These are phyloP conservation scores for Cynoglossus semilaevis DNA, from an alignment of 2,113 vertebrate species.

Conservation along the genomic window DNA sequence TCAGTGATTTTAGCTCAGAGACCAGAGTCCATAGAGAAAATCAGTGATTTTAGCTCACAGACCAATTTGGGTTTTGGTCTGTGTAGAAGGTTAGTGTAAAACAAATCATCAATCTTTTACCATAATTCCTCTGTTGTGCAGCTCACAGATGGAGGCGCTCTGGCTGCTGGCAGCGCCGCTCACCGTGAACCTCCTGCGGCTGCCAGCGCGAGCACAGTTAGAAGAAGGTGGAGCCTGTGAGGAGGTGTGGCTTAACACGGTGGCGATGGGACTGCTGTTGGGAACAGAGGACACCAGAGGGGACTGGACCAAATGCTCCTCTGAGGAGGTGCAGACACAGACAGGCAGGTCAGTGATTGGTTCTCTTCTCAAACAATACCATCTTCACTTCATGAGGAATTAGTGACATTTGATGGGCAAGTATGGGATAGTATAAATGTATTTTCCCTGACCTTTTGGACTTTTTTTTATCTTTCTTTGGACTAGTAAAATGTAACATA, in stretches of 20 bases:
- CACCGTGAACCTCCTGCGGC: conserved; percentile 63
- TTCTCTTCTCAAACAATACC: background rate
- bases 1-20: too few relatives aligned
- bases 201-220: background rate
- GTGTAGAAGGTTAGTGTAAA: too few relatives aligned
- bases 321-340: background rate
- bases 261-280: background rate
- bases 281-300: conserved; percentile 39
- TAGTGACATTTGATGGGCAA: too few relatives aligned
- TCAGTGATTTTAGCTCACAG: too few relatives aligned
- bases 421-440: too few relatives aligned
- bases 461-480: too few relatives aligned
- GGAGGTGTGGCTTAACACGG: background rate
- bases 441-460: too few relatives aligned
- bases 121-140: conserved; percentile 52
- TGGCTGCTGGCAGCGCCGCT: conserved; percentile 31
- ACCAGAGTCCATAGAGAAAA: background rate
- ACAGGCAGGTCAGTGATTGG: background rate
- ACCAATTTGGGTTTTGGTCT: too few relatives aligned
- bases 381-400: too few relatives aligned
- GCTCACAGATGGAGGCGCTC: conserved; percentile 41
- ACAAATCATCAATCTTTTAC: too few relatives aligned
- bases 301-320: background rate
- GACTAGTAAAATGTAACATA: too few relatives aligned
- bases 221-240: background rate